Conservation (phyloP, 2,797 vertebrate genomes). For the Erpetoichthys calabaricus region DNA sequence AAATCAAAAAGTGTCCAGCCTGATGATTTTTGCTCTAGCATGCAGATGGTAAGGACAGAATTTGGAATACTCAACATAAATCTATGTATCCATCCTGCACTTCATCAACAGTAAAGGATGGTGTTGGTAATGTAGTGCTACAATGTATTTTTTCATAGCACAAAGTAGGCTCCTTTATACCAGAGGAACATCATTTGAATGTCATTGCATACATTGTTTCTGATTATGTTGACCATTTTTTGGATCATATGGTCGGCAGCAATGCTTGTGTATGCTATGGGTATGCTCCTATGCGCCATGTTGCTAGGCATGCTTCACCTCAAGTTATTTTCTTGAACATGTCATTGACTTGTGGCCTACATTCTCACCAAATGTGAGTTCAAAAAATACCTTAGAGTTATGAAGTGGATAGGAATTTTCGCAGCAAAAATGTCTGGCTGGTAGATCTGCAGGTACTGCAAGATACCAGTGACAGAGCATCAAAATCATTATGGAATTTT, state of each 20-base stretch:
- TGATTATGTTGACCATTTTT: background rate
- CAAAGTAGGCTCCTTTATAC: background rate
- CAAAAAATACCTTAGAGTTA: background rate
- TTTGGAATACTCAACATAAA: too few relatives aligned
- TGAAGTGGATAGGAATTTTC: too few relatives aligned
- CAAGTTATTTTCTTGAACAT: background rate
- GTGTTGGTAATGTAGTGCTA: background rate
- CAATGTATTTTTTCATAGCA: background rate
- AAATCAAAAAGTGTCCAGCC: too few relatives aligned
- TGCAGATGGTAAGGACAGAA: too few relatives aligned
- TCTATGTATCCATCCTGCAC: background rate
- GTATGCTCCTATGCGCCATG: background rate
- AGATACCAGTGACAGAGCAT: too few relatives aligned
- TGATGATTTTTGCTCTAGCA: too few relatives aligned
- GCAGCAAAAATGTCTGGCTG: too few relatives aligned
- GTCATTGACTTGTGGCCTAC: background rate
- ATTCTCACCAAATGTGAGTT: background rate
- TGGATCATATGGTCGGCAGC: background rate
- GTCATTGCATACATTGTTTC: background rate
- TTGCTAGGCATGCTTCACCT: background rate
- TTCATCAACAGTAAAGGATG: background rate
- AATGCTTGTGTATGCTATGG: background rate
- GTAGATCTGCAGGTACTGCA: too few relatives aligned
- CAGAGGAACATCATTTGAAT: background rate
- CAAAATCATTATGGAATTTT: too few relatives aligned